A percentile compares a stretch with the other conserved stretches of the same genome.
These are phyloP conservation scores for Graphium colonna DNA, from an alignment of 2,888 invertebrate genomes.

Conservation along the genomic window DNA sequence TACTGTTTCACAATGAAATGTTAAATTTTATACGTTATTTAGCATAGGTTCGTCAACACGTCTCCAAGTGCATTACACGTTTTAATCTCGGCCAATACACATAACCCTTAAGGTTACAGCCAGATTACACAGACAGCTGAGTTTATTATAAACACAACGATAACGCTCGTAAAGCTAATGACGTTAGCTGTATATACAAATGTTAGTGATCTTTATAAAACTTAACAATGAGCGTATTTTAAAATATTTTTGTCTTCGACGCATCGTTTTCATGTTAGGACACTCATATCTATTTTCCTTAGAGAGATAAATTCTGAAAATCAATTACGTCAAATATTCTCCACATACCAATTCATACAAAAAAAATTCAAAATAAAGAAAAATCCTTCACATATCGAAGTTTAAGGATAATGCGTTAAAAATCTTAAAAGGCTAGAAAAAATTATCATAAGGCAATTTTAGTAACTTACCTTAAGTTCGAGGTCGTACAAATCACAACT, in stretches of 20 bases:
- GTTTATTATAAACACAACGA: slow-evolving; percentile 27
- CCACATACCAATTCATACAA: no score
- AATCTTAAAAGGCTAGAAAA: slow-evolving; percentile 4
- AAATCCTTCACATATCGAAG: no score
- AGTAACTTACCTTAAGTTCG: background rate
- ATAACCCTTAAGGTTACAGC: slow-evolving; percentile 43
- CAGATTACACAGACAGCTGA: slow-evolving; percentile 33
- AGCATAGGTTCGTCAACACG: slow-evolving; percentile 60
- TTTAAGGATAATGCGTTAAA: background rate
- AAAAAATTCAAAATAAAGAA: no score
- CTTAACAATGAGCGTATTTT: background rate
- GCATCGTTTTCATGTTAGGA: no score
- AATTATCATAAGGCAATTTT: background rate
- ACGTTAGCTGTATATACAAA: slow-evolving; percentile 21
- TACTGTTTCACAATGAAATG: no score
- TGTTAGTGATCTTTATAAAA: slow-evolving; percentile 15
- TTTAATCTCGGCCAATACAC: slow-evolving; percentile 41
- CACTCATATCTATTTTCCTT: no score
- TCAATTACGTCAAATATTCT: no score
- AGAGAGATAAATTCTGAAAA: no score
- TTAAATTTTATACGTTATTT: background rate
- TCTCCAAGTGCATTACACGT: slow-evolving; percentile 48
- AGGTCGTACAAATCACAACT: background rate
- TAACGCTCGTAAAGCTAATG: slow-evolving; percentile 22
- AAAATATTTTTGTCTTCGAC: background rate